Conservation (phyloP, 2,888 invertebrate genomes). For the Venusia cambrica region DNA sequence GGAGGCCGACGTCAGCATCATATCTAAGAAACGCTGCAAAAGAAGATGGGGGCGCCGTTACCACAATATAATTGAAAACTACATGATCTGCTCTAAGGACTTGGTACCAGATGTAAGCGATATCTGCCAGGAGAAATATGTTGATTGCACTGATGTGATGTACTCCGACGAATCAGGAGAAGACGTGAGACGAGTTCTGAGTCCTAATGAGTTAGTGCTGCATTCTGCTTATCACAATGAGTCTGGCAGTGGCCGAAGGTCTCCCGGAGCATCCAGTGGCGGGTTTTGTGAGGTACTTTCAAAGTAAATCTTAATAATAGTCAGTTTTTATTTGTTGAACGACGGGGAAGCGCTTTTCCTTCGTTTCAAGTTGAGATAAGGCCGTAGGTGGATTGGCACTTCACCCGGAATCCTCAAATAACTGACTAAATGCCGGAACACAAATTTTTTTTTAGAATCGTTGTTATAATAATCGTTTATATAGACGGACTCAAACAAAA, state of each 20-base stretch:
- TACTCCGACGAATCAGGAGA: slow-evolving; percentile 42
- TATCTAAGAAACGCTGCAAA: slow-evolving; percentile 45
- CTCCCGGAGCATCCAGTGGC: slow-evolving; percentile 36
- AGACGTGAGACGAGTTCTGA: slow-evolving; percentile 29
- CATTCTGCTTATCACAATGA: slow-evolving; percentile 52
- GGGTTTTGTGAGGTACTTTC: slow-evolving; percentile 60
- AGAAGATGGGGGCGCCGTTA: slow-evolving; percentile 51
- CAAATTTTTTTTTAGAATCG: too few relatives aligned
- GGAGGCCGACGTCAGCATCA: slow-evolving; percentile 39
- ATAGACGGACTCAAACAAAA: too few relatives aligned
- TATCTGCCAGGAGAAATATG: slow-evolving; percentile 58
- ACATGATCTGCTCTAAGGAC: slow-evolving; percentile 57
- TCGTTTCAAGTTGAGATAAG: too few relatives aligned
- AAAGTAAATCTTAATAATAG: too few relatives aligned
- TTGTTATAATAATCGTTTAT: too few relatives aligned
- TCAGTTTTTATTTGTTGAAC: too few relatives aligned
- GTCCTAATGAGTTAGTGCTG: slow-evolving; percentile 36
- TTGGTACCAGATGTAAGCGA: slow-evolving; percentile 42
- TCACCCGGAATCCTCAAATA: too few relatives aligned
- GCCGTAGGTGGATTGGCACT: too few relatives aligned
- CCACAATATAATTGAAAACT: slow-evolving; percentile 57
- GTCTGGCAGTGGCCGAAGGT: slow-evolving; percentile 31
- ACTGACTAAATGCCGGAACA: too few relatives aligned
- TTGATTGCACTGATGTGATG: slow-evolving; percentile 54
- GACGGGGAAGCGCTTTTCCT: too few relatives aligned